Evolutionary conservation across 1,140 invertebrate genomes (phyloP).

Genomic region (Helicoverpa armigera): DNA sequence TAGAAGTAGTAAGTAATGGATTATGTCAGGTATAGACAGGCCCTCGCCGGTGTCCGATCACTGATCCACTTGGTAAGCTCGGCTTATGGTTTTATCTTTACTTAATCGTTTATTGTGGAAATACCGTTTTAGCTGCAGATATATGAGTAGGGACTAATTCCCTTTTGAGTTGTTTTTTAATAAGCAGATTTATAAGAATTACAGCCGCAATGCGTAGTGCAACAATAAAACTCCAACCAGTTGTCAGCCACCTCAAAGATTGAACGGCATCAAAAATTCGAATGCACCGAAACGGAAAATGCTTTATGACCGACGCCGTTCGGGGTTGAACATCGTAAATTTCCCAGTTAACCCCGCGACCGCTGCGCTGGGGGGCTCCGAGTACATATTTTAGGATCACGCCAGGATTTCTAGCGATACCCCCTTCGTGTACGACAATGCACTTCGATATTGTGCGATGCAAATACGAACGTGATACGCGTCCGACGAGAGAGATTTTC

Average conservation of each 20-base stretch:
- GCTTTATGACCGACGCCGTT: conserved; percentile 55
- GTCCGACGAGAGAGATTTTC: conserved; percentile 32
- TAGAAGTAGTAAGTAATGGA: conserved; percentile 33
- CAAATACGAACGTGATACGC: conserved; percentile 47
- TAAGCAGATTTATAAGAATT: background rate
- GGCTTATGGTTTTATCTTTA: conserved; percentile 36
- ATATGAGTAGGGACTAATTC: background rate
- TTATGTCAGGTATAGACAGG: conserved; percentile 31
- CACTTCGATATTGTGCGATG: conserved; percentile 48
- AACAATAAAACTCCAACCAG: conserved; percentile 22
- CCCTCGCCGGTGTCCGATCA: conserved; percentile 19
- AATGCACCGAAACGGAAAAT: conserved; percentile 59
- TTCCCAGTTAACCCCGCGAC: conserved; percentile 59
- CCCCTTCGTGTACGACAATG: conserved; percentile 47
- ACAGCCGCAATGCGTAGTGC: conserved; percentile 16
- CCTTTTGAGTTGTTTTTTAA: background rate
- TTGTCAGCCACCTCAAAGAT: conserved; percentile 46
- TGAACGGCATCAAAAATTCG: conserved; percentile 56
- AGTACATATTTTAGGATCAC: conserved; percentile 66
- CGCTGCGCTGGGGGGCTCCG: conserved; percentile 38
- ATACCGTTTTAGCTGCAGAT: background rate
- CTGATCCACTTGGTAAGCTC: conserved; percentile 32
- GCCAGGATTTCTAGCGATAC: conserved; percentile 51
- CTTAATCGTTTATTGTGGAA: conserved; percentile 29
- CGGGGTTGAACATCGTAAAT: conserved; percentile 62